Conservation (phyloP, 2,797 vertebrate genomes). For the Sebastes oblongus region DNA sequence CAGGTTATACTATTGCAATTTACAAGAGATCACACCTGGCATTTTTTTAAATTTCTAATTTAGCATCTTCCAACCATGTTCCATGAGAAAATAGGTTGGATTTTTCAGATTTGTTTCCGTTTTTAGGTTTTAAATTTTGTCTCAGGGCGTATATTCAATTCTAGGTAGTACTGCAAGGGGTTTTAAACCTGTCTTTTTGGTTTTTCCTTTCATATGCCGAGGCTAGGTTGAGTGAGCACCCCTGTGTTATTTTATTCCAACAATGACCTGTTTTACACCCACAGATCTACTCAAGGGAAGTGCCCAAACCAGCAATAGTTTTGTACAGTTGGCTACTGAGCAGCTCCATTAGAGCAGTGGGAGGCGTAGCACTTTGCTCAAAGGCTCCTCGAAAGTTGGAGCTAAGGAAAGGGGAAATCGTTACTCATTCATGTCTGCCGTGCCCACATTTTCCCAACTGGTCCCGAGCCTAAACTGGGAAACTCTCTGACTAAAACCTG, state of each 20-base stretch:
- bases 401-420: conserved; percentile 56
- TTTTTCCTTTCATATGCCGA: conserved; percentile 41
- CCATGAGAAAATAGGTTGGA: background rate
- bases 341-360: conserved; percentile 52
- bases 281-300: conserved; percentile 66
- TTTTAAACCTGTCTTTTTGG: conserved; percentile 27
- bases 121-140: conserved; percentile 30
- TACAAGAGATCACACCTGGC: background rate
- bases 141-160: conserved; percentile 33
- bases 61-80: background rate
- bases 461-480: conserved; percentile 65
- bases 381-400: conserved; percentile 59
- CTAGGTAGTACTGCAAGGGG: conserved; percentile 5
- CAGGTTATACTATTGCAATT: background rate
- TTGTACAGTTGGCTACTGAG: conserved; percentile 42
- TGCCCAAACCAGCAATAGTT: conserved; percentile 44
- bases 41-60: background rate
- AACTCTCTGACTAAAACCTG: conserved; percentile 60
- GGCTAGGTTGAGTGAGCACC: conserved; percentile 43
- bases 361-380: conserved; percentile 63
- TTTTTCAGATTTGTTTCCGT: background rate
- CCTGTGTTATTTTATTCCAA: conserved; percentile 31
- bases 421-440: conserved; percentile 60
- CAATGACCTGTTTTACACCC: conserved; percentile 62
- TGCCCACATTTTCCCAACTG: conserved; percentile 66